Percentiles rank a stretch among this genome's conserved stretches.
phyloP scores from a whole-genome alignment of 2,113 vertebrate genomes.

The Gopherus flavomarginatus region DNA sequence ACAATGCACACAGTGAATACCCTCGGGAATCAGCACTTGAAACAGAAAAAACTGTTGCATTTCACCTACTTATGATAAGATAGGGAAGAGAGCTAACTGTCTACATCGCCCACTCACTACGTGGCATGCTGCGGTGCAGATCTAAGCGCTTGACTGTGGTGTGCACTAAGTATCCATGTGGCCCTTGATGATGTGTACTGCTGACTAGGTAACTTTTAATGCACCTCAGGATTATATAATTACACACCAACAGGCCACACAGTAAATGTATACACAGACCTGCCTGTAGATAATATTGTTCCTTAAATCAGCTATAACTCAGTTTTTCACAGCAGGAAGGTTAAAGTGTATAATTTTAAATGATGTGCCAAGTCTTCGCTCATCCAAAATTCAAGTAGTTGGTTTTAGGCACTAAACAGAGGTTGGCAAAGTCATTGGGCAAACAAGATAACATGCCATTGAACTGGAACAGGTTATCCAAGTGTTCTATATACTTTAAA shows the following conservation, averaged over 20 bases:
- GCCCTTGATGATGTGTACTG: too few relatives aligned
- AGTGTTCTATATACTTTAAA: not conserved
- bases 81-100: not conserved
- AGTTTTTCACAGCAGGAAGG: not conserved
- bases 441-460: not conserved
- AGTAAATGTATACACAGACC: too few relatives aligned
- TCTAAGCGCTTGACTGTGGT: too few relatives aligned
- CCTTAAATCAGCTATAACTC: not conserved
- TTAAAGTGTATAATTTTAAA: fast-evolving
- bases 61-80: fast-evolving
- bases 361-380: not conserved
- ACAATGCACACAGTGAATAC: not conserved
- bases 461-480: not conserved
- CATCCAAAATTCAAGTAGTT: not conserved
- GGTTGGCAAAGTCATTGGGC: not conserved
- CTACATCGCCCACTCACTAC: fast-evolving
- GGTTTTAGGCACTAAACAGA: not conserved
- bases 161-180: too few relatives aligned
- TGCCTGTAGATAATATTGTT: fast-evolving
- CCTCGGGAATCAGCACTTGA: not conserved
- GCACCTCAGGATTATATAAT: too few relatives aligned
- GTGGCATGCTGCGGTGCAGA: too few relatives aligned
- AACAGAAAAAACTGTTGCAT: not conserved
- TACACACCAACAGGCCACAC: too few relatives aligned
- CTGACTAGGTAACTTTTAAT: too few relatives aligned